Evolutionary conservation across 2,888 invertebrate species (phyloP).

Genomic region (Cataglyphis cursor): DNA sequence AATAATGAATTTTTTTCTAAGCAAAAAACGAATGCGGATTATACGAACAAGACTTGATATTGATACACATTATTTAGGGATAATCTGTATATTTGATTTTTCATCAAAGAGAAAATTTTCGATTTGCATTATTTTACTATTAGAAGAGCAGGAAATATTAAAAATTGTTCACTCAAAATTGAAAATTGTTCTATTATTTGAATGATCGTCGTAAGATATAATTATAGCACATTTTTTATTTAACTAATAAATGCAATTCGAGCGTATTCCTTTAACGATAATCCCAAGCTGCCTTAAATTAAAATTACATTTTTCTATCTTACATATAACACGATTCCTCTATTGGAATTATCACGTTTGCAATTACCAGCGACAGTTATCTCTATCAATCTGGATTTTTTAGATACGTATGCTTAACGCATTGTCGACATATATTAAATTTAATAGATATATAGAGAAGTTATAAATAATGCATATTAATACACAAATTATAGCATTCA

Average conservation of each 20-base stretch:
- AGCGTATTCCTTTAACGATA: constrained; percentile 62
- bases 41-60: background rate
- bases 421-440: constrained; percentile 16
- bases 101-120: background rate
- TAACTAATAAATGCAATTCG: constrained; percentile 76
- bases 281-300: constrained; percentile 67
- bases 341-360: constrained; percentile 78
- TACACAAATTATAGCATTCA: background rate
- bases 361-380: constrained; percentile 57
- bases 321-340: constrained; percentile 74
- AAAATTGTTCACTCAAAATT: constrained; percentile 7
- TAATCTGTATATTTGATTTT: constrained; percentile 3
- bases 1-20: background rate
- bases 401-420: constrained; percentile 27
- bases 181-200: constrained; percentile 16
- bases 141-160: constrained; percentile 27
- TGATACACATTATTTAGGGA: background rate
- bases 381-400: constrained; percentile 44
- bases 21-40: background rate
- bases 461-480: background rate
- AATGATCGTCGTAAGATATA: constrained; percentile 59
- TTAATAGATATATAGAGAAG: background rate
- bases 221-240: constrained; percentile 74
- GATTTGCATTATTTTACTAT: background rate
- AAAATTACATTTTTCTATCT: constrained; percentile 67